These are phyloP conservation scores for Nasua narica DNA, from an alignment of 2,797 vertebrate species.

Conservation along the genomic window DNA sequence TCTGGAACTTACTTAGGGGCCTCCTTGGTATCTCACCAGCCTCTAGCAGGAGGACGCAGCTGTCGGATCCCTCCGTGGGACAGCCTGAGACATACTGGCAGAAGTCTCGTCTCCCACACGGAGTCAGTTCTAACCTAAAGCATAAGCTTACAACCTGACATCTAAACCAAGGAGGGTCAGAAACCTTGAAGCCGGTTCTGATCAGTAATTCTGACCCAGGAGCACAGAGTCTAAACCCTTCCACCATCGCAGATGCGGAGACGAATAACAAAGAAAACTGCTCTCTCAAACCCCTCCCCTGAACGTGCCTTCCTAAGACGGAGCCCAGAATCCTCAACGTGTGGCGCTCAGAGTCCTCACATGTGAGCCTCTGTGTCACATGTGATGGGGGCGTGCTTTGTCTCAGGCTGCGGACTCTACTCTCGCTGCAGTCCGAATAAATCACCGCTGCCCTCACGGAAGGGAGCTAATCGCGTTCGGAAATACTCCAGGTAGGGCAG, in stretches of 20 bases:
- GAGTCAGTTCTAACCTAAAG: background rate
- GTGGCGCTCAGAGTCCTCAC: background rate
- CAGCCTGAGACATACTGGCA: background rate
- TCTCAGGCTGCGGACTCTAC: background rate
- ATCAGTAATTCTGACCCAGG: background rate
- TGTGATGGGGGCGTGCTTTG: rapidly evolving
- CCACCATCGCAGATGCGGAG: background rate
- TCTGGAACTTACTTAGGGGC: background rate
- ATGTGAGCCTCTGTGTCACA: background rate
- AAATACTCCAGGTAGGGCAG: conserved; percentile 53
- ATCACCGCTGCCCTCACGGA: conserved; percentile 64
- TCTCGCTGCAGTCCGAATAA: conserved; percentile 1
- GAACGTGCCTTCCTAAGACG: background rate
- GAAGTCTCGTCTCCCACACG: background rate
- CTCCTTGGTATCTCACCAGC: background rate
- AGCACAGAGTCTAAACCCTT: background rate
- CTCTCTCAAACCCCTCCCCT: background rate
- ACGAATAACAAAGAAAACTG: background rate
- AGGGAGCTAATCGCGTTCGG: conserved; percentile 73
- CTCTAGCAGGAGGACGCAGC: background rate
- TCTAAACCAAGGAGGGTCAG: background rate
- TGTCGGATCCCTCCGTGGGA: background rate
- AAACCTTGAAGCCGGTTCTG: background rate
- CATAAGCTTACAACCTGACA: background rate
- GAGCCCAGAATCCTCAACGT: background rate